Evolutionary conservation across 1,140 invertebrate genomes (phyloP).

Genomic region (Oppia nitens): DNA sequence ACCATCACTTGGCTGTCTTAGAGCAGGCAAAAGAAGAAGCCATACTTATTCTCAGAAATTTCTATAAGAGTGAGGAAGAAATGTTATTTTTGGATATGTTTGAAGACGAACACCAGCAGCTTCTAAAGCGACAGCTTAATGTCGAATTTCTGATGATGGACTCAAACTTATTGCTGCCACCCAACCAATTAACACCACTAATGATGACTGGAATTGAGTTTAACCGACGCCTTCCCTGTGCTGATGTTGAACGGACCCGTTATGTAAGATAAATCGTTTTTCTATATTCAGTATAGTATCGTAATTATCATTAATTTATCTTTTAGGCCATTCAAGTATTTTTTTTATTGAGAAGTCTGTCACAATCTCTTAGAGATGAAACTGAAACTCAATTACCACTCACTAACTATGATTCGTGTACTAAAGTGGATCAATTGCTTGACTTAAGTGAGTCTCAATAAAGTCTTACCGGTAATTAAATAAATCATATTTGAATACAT

Average conservation of each 20-base stretch:
- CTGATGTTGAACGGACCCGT: constrained; percentile 83
- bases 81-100: constrained; percentile 92
- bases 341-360: constrained; percentile 71
- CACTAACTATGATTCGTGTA: constrained; percentile 70
- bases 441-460: constrained; percentile 63
- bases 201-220: constrained; percentile 59
- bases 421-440: constrained; percentile 75
- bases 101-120: constrained; percentile 89
- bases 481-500: too few relatives aligned
- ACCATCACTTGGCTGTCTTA: constrained; percentile 47
- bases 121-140: constrained; percentile 67
- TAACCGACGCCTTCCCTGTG: constrained; percentile 80
- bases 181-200: constrained; percentile 77
- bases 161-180: constrained; percentile 83
- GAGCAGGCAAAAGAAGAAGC: constrained; percentile 68
- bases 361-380: constrained; percentile 59
- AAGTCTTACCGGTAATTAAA: too few relatives aligned
- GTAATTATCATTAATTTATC: constrained; percentile 3
- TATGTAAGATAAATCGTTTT: constrained; percentile 32
- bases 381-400: constrained; percentile 71
- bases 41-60: constrained; percentile 66
- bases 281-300: too few relatives aligned
- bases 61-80: constrained; percentile 85
- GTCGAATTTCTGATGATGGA: constrained; percentile 89
- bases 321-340: constrained; percentile 74